Conservation (phyloP, 1,140 invertebrate genomes). For the Wiebesia pumilae region DNA sequence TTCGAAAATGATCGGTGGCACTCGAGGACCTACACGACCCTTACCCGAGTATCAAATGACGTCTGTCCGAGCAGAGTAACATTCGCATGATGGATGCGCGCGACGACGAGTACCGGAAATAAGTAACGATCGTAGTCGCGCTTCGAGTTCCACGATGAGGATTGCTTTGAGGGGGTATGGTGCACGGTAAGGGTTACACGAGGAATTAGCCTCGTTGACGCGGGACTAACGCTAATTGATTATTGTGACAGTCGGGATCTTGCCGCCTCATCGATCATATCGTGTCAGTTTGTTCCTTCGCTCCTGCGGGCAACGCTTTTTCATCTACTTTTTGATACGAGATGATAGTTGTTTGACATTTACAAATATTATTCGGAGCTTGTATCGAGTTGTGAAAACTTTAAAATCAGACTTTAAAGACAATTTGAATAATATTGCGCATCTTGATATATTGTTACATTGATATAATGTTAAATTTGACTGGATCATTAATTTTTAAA, state of each 20-base stretch:
- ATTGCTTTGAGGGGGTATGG: constrained; percentile 55
- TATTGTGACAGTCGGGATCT: constrained; percentile 55
- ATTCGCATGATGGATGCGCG: constrained; percentile 28
- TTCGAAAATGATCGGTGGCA: constrained; percentile 28
- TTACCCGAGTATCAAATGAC: not conserved
- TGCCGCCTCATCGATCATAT: constrained; percentile 58
- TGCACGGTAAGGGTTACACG: constrained; percentile 45
- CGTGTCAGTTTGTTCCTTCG: not conserved
- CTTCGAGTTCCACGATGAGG: constrained; percentile 35
- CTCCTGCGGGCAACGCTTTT: not conserved
- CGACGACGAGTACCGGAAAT: constrained; percentile 36
- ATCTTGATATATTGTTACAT: no score
- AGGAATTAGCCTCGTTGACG: constrained; percentile 60
- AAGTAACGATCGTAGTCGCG: constrained; percentile 46
- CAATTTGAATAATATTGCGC: no score
- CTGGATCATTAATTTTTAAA: no score
- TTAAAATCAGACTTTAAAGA: no score
- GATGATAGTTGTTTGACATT: not conserved
- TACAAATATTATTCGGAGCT: not conserved
- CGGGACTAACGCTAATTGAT: constrained; percentile 57
- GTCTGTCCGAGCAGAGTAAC: not conserved
- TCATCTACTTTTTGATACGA: not conserved
- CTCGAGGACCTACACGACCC: not conserved
- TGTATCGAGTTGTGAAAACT: no score
- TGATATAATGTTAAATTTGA: no score